Percentiles rank a stretch among this genome's conserved stretches.
phyloP scores from a whole-genome alignment of 2,797 vertebrate species.

The Phrynocephalus guinanensis region DNA sequence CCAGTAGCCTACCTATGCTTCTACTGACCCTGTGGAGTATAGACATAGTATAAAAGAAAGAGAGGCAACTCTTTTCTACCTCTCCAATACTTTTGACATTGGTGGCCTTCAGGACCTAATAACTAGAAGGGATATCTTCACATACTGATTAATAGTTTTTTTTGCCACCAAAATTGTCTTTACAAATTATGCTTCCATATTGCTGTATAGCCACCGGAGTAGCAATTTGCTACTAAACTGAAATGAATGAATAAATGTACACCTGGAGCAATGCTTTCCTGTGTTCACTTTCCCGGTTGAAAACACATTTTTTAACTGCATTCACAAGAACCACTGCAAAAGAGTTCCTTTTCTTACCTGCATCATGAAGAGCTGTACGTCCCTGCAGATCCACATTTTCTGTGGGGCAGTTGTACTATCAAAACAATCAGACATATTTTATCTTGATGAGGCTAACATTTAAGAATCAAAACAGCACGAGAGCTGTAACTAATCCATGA shows the following conservation, averaged over 20 bases:
- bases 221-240: too few relatives aligned
- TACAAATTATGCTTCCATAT: too few relatives aligned
- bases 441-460: neutral
- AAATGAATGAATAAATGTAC: too few relatives aligned
- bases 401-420: slow-evolving; percentile 93
- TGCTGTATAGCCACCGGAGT: too few relatives aligned
- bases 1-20: neutral
- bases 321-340: neutral
- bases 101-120: neutral
- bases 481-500: too few relatives aligned
- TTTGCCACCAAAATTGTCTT: too few relatives aligned
- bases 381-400: slow-evolving; percentile 95
- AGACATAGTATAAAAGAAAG: neutral
- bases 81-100: neutral
- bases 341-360: slow-evolving; percentile 80
- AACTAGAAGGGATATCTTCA: too few relatives aligned
- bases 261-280: neutral
- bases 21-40: neutral
- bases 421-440: slow-evolving; percentile 47
- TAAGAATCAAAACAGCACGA: neutral
- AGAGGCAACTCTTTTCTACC: neutral
- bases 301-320: fast-evolving
- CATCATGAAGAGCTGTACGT: slow-evolving; percentile 93
- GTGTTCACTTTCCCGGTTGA: too few relatives aligned
- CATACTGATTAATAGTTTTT: too few relatives aligned